Evolutionary conservation across 2,888 invertebrate genomes (phyloP), one percentile per base, ranked within the genome.

Genomic region (Mechanitis messenoides): DNA sequence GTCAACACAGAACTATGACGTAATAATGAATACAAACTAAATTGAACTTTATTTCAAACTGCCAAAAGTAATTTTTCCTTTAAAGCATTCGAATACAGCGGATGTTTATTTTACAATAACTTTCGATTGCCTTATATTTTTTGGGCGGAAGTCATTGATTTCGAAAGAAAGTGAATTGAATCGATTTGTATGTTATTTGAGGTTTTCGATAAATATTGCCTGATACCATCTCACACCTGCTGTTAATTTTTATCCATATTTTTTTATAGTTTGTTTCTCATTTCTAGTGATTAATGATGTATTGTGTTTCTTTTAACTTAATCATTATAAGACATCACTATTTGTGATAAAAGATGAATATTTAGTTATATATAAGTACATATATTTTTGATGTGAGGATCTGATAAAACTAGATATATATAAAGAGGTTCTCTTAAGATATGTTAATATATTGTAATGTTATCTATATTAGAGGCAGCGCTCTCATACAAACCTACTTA

Each of bases 401-500:
- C 20, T 20, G 20, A 20, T 20, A 20, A 20, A 20, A 20, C 20
- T 20, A 20, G 1, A 20, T 20, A 20, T 20, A 20, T 20, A 20
- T 20, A 20, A 20, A 20, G 20, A 20, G 20, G 20, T 20, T 20
- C 20, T 20, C 20, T 20, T 20, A 20, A 20, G 20, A 20, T 28
- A 20, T 28, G 20, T 20, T 47, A 47, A 47, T 20, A 47, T 3
- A 6, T 28, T 3, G 6, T n/a, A n/a, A 6, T 7, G n/a, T 7
- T n/a, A 20, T 47, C n/a, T 47, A 47, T 47, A 47, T n/a, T 2
- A 31, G 31, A 50, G 9, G 33, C 42, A 57, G 50, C 59, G 38
- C 62, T 70, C 72, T 73, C 20, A 75, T 75, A 78, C 74, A 77
- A 78, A 73, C 65, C 62, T 64, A 70, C 70, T 56, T 66, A 56